Conservation (phyloP, 2,113 vertebrate genomes). For the Scortum barcoo region DNA sequence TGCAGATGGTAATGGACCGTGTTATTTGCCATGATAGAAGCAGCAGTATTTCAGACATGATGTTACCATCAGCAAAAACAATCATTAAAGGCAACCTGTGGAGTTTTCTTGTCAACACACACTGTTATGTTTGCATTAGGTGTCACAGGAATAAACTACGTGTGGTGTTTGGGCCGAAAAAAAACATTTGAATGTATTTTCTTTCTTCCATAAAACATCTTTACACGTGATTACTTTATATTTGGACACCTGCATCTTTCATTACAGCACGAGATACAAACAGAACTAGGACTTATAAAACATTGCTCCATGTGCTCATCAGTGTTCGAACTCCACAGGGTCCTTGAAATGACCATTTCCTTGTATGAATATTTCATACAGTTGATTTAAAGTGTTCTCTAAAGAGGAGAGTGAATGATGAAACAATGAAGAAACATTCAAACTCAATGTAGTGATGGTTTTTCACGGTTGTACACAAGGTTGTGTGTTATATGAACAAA, state of each 20-base stretch:
- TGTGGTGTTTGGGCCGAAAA: not conserved
- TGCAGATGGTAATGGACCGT: not conserved
- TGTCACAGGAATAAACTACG: not conserved
- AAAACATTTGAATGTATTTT: not conserved
- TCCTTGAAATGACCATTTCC: not conserved
- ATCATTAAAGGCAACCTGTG: conserved; percentile 12
- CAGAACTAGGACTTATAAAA: not conserved
- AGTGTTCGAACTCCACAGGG: not conserved
- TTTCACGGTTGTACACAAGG: not conserved
- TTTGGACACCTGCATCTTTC: conserved; percentile 9
- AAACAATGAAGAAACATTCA: not conserved
- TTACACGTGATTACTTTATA: not conserved
- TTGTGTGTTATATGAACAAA: not conserved
- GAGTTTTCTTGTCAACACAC: conserved; percentile 20
- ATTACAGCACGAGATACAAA: not conserved
- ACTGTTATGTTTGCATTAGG: not conserved
- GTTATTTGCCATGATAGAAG: conserved; percentile 22
- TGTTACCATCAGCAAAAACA: conserved; percentile 8
- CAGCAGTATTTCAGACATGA: conserved; percentile 26
- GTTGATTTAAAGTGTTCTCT: not conserved
- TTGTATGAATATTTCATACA: not conserved
- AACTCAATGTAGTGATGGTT: not conserved
- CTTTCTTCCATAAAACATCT: not conserved
- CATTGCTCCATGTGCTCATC: not conserved
- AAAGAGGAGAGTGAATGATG: not conserved